Base-by-base conservation (phyloP, 2,888 invertebrate genomes). In the Caenorhabditis drosophilae region DNA sequence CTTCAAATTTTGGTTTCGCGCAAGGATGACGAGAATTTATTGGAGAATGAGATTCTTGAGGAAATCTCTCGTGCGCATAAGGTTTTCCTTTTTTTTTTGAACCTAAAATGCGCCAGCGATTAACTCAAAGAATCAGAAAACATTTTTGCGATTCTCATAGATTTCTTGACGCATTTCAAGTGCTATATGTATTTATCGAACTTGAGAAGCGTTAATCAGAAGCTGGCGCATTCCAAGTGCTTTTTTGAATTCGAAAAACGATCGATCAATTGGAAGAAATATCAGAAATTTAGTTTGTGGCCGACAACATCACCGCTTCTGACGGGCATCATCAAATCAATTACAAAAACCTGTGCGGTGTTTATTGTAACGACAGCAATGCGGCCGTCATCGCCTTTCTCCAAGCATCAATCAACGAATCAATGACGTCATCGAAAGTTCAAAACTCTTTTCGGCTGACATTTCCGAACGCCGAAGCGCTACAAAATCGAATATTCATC, bases 281-380 rank as follows among this genome's bases (percentile, higher is more conserved):
- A n/a, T 9, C 16, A 26, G 40, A 16, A 20, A 58, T 64, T 50
- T 44, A 64, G 62, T 67, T 70, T 45, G 62, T 75, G 4, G 63
- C 66, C 2, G 70, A 75, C 38, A 75, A 75, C 45, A 52, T 75
- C 35, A 75, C 75, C 20, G 54, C 57, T 1, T 63, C 36, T 22
- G 58, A 70, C 50, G 70, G 73, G 3, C 36, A 55, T 22, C 31
- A 34, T 12, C 41, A 60, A 2, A 46, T 58, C 16, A 26, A 42
- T n/a, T 81, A 81, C 68, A 68, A 72, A 31, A 64, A 78, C 42
- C 52, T 81, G 26, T 81, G 80, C 54, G 81, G 81, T 22, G 67
- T 77, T 25, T 81, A 81, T 52, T 81, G 80, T 55, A 78, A 78
- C 48, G 77, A 81, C 31, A 79, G 79, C 52, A 81, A 81, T 58